Evolutionary conservation across 2,797 vertebrate species (phyloP).

Genomic region (Pseudotriccus pelzelni): DNA sequence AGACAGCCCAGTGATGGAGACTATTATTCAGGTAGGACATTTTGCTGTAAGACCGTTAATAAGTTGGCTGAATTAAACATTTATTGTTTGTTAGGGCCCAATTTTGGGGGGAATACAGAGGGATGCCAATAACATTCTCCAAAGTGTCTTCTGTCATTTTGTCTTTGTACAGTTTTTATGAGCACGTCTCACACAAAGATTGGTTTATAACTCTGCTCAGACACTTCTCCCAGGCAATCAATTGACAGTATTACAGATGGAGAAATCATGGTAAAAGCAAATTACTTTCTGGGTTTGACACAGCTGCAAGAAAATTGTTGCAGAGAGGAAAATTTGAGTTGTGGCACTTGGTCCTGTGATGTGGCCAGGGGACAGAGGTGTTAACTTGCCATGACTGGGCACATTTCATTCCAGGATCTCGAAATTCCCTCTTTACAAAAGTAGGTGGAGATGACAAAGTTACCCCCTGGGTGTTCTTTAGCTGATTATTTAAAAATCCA

Average conservation of each 20-base stretch:
- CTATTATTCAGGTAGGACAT: conserved; percentile 71
- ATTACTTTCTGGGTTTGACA: neutral
- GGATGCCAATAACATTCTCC: neutral
- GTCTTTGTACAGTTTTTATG: neutral
- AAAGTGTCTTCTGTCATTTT: neutral
- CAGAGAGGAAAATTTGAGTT: neutral
- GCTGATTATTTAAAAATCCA: neutral
- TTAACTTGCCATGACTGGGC: neutral
- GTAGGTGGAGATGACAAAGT: neutral
- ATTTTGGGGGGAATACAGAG: neutral
- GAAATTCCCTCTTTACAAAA: neutral
- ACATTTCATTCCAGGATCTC: neutral
- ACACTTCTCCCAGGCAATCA: neutral
- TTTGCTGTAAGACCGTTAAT: neutral
- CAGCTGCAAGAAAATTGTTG: neutral
- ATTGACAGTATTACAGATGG: neutral
- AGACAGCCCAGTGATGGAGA: conserved; percentile 60
- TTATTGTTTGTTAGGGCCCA: neutral
- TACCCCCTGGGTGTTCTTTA: neutral
- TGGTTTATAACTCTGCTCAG: neutral
- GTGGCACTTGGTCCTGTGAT: neutral
- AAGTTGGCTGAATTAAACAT: neutral
- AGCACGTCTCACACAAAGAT: neutral
- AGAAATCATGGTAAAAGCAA: neutral
- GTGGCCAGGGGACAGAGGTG: too few relatives aligned